Evolutionary conservation across 2,888 invertebrate species (phyloP), one percentile per base, ranked within the genome.

Genomic region (Hoplodrina blanda): DNA sequence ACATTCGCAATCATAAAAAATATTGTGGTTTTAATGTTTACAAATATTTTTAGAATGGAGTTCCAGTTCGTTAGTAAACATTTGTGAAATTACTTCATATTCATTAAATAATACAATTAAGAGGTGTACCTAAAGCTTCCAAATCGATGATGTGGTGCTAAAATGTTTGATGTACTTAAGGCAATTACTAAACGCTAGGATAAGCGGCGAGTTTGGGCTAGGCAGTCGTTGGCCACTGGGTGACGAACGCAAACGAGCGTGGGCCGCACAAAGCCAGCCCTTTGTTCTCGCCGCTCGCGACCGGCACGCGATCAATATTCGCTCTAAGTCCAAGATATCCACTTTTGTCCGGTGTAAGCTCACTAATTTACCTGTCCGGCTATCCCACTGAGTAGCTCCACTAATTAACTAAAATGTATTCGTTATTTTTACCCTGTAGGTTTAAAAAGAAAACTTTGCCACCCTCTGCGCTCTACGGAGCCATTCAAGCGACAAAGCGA

Each of bases 271-370:
- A 73, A 73, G 73, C 82, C 78, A 77, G 85, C 87, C 86, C 91
- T 92, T 92, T 92, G 91, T 93, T 92, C 90, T 78, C 82, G 66
- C 80, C 81, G 78, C 80, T 81, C 73, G 68, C 79, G 68, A 71
- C 74, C 80, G 76, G 73, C 85, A 82, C 75, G 70, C 91, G 91
- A 92, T 92, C 92, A 87, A 91, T 92, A 92, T 85, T 87, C 84
- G 81, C 84, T 84, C 73, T 66, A 77, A 85, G 66, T 83, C 63
- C 76, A 78, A 78, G 70, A 86, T 85, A 83, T 83, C 87, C 82
- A 84, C 82, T 83, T 81, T 81, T 76, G 65, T 60, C 57, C 76
- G 46, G 52, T 69, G 71, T 76, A 78, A 83, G 72, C 73, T 80
- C 41, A 72, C 63, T 82, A 82, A 82, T 81, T 73, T 59, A 81